Percentiles rank a stretch among this genome's conserved stretches.
These are phyloP conservation scores for Caranx melampygus DNA, from an alignment of 2,113 vertebrate genomes.

Conservation along the genomic window DNA sequence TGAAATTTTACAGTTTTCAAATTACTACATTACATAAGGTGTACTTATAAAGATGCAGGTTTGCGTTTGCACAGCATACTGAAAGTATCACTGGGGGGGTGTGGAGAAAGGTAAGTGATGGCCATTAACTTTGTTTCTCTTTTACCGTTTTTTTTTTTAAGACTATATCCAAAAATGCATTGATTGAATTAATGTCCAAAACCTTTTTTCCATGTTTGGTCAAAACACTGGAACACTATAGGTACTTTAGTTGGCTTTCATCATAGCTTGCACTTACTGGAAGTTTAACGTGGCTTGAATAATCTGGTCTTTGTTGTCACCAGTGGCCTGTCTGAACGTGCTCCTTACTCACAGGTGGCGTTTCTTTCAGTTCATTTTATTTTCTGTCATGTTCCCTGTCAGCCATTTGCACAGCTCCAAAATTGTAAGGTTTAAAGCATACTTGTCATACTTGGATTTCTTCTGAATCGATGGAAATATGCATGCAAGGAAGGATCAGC, in stretches of 20 bases:
- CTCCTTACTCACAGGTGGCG: neutral
- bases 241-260: neutral
- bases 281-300: neutral
- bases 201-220: neutral
- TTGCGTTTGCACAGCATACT: neutral
- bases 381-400: neutral
- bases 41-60: neutral
- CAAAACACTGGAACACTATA: neutral
- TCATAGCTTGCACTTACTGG: neutral
- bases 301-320: neutral
- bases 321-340: constrained; percentile 1
- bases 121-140: neutral
- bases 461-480: neutral
- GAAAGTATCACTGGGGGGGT: neutral
- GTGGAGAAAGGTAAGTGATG: neutral
- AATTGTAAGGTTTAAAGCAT: neutral
- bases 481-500: constrained; percentile 6
- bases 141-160: too few relatives aligned
- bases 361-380: neutral
- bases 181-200: neutral
- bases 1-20: neutral
- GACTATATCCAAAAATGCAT: too few relatives aligned
- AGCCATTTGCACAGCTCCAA: neutral
- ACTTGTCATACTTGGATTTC: neutral
- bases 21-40: neutral